Base-by-base conservation (phyloP, 2,113 vertebrate species). In the Pycnonotus jocosus region DNA sequence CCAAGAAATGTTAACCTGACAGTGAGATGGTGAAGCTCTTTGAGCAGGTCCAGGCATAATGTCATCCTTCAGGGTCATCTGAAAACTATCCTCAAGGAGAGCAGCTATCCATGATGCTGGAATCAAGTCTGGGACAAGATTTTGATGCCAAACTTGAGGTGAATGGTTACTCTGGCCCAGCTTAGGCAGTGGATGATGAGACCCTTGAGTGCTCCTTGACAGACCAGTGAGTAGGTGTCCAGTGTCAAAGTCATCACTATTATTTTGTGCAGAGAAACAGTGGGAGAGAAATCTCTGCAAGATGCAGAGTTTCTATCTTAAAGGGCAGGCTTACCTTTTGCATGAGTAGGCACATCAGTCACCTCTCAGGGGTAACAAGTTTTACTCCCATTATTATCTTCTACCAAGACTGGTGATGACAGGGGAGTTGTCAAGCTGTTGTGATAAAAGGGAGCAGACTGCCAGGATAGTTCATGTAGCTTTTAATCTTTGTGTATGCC, bases 401-500 rank as follows among this genome's bases (percentile, higher is more conserved):
- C 60, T 58, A 18, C 92, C 60, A 54, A 57, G 64, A 64, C 91
- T 88, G 48, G 60, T 83, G 86, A 90, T 96, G 94, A 94, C 92
- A 86, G 68, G 91, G 82, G 95, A 93, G 92, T 93, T 95, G 96
- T 97, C 96, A 96, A 93, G 92, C 91, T 95, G 71, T 90, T 83
- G 80, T 86, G 96, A 96, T 97, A 90, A 96, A 96, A 96, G 88
- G 86, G 80, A 97, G 86, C 91, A 94, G 82, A 62, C 82, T 95
- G 95, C 91, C 76, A 88, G 86, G 92, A 70, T 95, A 81, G 95
- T 92, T 94, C 86, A 73, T 86, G 82, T 88, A 88, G 88, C 86
- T 92, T 96, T 97, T 97, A 96, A 97, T 97, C 94, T 97, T 94
- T 94, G 88, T 95, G 92, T 96, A 92, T 90, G 95, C 95, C 95